phyloP scores from a whole-genome alignment of 2,113 vertebrate species.

The Ramphastos sulfuratus region DNA sequence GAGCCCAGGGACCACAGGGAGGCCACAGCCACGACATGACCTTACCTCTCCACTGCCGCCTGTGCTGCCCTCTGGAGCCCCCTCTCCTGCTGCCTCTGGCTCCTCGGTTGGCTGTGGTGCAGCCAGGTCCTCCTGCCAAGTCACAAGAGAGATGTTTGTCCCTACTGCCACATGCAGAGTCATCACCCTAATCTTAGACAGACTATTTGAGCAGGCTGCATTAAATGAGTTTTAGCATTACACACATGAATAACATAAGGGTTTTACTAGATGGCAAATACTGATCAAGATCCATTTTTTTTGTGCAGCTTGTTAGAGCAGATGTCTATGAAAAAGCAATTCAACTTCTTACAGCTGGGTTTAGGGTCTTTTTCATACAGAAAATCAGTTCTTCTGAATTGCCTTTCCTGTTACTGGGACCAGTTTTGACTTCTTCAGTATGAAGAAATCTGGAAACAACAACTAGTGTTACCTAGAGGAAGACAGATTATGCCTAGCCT shows the following conservation, averaged over 20 bases:
- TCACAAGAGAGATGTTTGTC: background rate
- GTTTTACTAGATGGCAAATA: background rate
- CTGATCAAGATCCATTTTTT: background rate
- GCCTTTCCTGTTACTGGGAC: background rate
- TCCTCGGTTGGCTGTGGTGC: background rate
- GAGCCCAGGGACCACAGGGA: fast-evolving
- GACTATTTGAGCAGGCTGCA: background rate
- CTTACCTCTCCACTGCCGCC: constrained; percentile 57
- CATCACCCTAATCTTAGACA: background rate
- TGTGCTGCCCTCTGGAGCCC: background rate
- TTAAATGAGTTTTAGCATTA: fast-evolving
- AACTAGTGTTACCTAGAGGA: background rate
- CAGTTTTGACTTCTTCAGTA: background rate
- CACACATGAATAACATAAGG: fast-evolving
- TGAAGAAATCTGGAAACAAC: background rate
- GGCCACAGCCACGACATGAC: background rate
- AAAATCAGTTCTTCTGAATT: background rate
- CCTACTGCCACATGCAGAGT: background rate
- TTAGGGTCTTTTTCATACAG: background rate
- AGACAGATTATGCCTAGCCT: background rate
- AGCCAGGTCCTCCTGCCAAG: constrained; percentile 71
- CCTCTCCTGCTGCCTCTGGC: constrained; percentile 27
- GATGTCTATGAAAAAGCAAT: background rate
- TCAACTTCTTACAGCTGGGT: background rate
- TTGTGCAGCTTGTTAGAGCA: background rate